Evolutionary conservation across 1,140 invertebrate species (phyloP).

Genomic region (Coptotermes formosanus): DNA sequence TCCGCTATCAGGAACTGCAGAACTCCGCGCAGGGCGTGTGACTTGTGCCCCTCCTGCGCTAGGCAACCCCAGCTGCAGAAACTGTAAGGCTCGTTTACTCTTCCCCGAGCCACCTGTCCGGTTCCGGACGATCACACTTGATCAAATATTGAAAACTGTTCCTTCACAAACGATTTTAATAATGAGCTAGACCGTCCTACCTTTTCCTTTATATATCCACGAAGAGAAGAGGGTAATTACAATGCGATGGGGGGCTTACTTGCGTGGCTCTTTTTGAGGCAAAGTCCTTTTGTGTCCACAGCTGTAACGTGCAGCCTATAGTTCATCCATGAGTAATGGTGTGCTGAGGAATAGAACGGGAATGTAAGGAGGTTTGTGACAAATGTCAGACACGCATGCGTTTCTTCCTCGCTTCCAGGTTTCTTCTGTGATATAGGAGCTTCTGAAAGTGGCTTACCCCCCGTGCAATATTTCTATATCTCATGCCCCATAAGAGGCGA

Average conservation of each 20-base stretch:
- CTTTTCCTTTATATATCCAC: constrained; percentile 26
- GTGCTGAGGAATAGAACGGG: too few relatives aligned
- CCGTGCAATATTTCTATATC: too few relatives aligned
- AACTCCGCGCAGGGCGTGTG: not conserved
- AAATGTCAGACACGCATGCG: not conserved
- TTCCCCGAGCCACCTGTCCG: constrained; percentile 27
- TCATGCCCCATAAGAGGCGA: too few relatives aligned
- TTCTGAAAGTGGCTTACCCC: too few relatives aligned
- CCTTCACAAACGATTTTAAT: constrained; percentile 33
- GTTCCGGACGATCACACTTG: constrained; percentile 32
- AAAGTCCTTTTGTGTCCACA: constrained; percentile 4
- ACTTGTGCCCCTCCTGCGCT: not conserved
- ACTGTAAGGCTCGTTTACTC: constrained; percentile 1
- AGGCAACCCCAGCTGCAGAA: not conserved
- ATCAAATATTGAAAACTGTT: constrained; percentile 32
- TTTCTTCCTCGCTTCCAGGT: not conserved
- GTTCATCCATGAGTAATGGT: constrained; percentile 5
- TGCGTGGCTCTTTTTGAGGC: constrained; percentile 4
- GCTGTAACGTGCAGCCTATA: not conserved
- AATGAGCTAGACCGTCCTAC: constrained; percentile 22
- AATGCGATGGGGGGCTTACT: not conserved
- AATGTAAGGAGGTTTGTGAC: not conserved
- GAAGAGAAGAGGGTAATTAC: constrained; percentile 1
- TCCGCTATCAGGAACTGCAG: too few relatives aligned
- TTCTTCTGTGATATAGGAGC: too few relatives aligned